Evolutionary conservation across 2,888 invertebrate genomes (phyloP).

Genomic region (Aelia acuminata): DNA sequence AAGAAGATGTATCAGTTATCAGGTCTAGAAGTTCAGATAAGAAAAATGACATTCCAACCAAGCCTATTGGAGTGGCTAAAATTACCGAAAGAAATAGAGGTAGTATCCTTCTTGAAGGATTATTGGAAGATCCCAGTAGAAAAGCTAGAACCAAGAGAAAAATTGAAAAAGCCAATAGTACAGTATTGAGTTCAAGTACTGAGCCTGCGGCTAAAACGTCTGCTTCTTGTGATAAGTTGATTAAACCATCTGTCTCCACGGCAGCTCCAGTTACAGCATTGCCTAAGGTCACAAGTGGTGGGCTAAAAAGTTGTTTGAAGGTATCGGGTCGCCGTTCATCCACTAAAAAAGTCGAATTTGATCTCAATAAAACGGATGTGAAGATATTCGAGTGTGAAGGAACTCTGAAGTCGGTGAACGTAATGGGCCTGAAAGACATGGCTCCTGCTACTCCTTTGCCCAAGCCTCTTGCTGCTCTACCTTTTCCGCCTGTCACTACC

Average conservation of each 20-base stretch:
- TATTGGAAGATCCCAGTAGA: constrained; percentile 30
- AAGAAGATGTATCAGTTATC: not conserved
- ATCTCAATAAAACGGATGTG: not conserved
- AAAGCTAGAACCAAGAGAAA: constrained; percentile 8
- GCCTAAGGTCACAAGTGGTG: not conserved
- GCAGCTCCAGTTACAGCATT: not conserved
- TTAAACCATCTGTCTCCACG: not conserved
- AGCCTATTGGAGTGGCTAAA: constrained; percentile 36
- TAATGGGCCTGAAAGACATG: constrained; percentile 11
- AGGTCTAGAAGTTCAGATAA: not conserved
- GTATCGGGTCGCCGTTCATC: not conserved
- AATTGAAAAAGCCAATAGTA: constrained; percentile 23
- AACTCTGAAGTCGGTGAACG: not conserved
- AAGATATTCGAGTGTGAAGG: constrained; percentile 54
- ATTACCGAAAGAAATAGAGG: constrained; percentile 53
- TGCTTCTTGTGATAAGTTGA: not conserved
- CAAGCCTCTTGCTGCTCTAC: not conserved
- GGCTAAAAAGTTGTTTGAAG: constrained; percentile 51
- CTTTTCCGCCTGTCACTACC: not conserved
- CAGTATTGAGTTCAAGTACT: too few species aligned
- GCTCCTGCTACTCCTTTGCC: not conserved
- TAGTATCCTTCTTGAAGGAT: constrained; percentile 53
- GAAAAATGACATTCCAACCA: not conserved
- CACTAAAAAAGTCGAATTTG: constrained; percentile 27
- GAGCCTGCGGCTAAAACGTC: not conserved